Percentiles rank a stretch among this genome's conserved stretches.
Evolutionary conservation across 2,888 invertebrate genomes (phyloP).

Genomic region (Argyra leucocephala): DNA sequence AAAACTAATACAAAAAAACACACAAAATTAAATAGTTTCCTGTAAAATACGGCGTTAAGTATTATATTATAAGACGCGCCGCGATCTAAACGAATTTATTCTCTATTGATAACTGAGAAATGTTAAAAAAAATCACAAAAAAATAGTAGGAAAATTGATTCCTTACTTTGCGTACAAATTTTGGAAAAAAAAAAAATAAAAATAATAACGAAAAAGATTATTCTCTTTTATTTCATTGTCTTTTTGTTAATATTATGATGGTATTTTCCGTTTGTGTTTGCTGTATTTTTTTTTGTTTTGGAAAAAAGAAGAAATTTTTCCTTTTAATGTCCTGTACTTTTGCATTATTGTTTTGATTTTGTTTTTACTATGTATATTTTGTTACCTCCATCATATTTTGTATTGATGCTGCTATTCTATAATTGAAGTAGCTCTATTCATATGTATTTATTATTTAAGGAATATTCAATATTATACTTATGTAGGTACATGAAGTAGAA

Average conservation of each 20-base stretch:
- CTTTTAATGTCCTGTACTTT: not conserved
- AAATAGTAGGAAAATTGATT: slow-evolving; percentile 2
- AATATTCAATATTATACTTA: not conserved
- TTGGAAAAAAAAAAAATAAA: not conserved
- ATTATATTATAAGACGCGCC: too few relatives aligned
- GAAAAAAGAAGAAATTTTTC: not conserved
- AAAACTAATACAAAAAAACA: too few relatives aligned
- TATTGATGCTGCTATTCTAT: not conserved
- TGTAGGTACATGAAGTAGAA: not conserved
- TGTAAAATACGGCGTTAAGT: too few relatives aligned
- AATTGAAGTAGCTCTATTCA: not conserved
- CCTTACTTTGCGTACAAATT: not conserved
- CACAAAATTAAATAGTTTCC: too few relatives aligned
- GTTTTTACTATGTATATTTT: not conserved
- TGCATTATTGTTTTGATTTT: not conserved
- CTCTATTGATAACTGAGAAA: not conserved
- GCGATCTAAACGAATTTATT: not conserved
- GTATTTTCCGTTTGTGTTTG: too few relatives aligned
- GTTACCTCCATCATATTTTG: not conserved
- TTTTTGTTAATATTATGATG: too few relatives aligned
- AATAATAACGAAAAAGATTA: too few relatives aligned
- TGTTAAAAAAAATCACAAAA: not conserved
- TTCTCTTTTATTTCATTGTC: too few relatives aligned
- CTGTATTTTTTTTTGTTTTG: not conserved
- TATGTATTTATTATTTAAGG: not conserved